phyloP scores from a whole-genome alignment of 1,140 invertebrate species.

The Drosophila kanapiae region DNA sequence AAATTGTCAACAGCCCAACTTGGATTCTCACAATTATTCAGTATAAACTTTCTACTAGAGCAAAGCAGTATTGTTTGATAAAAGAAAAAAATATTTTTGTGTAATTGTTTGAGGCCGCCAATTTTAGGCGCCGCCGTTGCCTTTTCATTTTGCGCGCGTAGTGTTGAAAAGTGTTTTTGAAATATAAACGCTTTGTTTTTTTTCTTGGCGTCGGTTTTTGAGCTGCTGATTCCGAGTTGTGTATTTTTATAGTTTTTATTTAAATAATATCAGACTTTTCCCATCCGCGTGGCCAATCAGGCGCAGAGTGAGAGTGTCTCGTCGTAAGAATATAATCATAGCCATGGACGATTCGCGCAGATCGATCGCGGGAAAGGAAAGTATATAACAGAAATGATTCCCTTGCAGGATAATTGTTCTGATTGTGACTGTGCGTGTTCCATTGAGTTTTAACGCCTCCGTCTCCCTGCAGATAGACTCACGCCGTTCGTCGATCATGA shows the following conservation, averaged over 20 bases:
- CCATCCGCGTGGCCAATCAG: slow-evolving; percentile 4
- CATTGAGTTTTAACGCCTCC: background rate
- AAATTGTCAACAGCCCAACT: no score
- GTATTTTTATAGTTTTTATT: slow-evolving; percentile 1
- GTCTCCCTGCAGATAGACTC: slow-evolving; percentile 36
- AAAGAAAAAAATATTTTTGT: background rate
- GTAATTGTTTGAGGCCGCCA: background rate
- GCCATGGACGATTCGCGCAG: slow-evolving; percentile 66
- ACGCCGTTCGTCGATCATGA: slow-evolving; percentile 43
- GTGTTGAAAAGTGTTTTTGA: slow-evolving; percentile 73
- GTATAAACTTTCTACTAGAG: background rate
- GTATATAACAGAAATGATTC: background rate
- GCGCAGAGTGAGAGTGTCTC: background rate
- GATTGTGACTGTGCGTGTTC: background rate
- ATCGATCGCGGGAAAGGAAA: slow-evolving; percentile 42
- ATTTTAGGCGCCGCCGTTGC: slow-evolving; percentile 24
- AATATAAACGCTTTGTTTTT: slow-evolving; percentile 74
- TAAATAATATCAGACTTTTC: background rate
- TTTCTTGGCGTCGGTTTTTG: slow-evolving; percentile 61
- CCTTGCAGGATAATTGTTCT: background rate
- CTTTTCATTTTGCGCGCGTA: slow-evolving; percentile 33
- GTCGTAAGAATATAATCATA: background rate
- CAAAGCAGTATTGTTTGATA: background rate
- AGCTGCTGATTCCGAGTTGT: slow-evolving; percentile 11
- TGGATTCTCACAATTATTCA: background rate